Base-by-base conservation (phyloP, 1,140 invertebrate species). In the Zelostemma sp. region DNA sequence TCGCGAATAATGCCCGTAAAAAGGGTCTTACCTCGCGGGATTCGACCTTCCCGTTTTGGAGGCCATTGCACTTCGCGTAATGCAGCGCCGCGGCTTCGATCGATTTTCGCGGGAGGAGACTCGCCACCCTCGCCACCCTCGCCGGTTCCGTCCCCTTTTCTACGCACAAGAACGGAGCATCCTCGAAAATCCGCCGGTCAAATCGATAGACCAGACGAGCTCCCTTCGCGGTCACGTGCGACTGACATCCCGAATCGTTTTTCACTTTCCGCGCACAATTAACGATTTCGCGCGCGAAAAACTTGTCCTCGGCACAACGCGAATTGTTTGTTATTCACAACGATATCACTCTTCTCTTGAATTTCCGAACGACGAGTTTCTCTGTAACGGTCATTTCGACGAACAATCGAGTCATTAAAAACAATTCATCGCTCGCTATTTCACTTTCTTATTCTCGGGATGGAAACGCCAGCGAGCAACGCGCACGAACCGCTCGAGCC, bases 31-130 rank as follows among this genome's bases (percentile, higher is more conserved):
- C 82, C 82, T 82, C 70, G 80, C 77, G 43, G 75, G 79, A 67
- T 75, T 82, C 65, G 83, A 80, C 74, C 80, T 85, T 80, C 76
- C 80, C 56, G 81, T 69, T 84, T 84, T 84, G 70, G 82, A 82
- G 79, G 82, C 81, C 82, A 84, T 85, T 80, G 82, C 78, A 80
- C 82, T 70, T 68, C 35, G 54, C 35, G 66, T 63, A 56, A 73
- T 78, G 75, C 73, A 74, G 71, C 61, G 56, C 58, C 68, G 71
- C 61, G 71, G 59, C 70, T 68, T 60, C 57, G 72, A 79, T 84
- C 80, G 81, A 81, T 83, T 77, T 74, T 77, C 73, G 61, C 19
- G 63, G 53, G 25, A 56, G 19, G 55, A 56, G 55, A 25, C 46
- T 28, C 35, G 55, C 66, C 67, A 65, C 66, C 64, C 59, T 68